Evolutionary conservation across 2,797 vertebrate genomes (phyloP).

Genomic region (Sebastes alutus): DNA sequence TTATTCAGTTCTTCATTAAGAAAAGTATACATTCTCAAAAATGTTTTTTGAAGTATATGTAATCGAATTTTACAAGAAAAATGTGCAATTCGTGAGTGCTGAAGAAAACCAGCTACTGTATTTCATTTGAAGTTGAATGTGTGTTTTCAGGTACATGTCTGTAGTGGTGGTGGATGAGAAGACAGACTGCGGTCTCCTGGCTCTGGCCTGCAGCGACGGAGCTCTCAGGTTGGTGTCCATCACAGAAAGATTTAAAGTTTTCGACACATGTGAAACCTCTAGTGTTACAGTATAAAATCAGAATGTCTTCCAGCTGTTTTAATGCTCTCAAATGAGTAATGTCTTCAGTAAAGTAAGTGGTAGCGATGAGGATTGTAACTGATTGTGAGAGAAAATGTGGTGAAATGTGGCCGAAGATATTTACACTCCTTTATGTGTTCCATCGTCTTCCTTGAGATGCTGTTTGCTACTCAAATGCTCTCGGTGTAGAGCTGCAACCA

Average conservation of each 20-base stretch:
- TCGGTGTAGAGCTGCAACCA: no score
- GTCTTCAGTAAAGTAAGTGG: neutral
- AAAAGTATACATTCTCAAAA: neutral
- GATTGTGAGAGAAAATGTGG: neutral
- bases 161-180: slow-evolving; percentile 76
- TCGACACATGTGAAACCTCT: neutral
- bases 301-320: neutral
- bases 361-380: neutral
- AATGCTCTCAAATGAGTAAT: neutral
- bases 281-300: neutral
- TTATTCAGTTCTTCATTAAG: no score
- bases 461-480: neutral
- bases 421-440: neutral
- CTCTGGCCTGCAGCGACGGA: slow-evolving; percentile 92
- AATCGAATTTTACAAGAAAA: neutral
- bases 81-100: neutral
- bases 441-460: neutral
- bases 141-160: slow-evolving; percentile 89
- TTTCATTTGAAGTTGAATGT: neutral
- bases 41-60: neutral
- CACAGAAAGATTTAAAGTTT: neutral
- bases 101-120: neutral
- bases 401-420: neutral
- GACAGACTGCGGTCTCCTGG: slow-evolving; percentile 73
- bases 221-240: slow-evolving; percentile 87